Evolutionary conservation across 2,797 vertebrate species (phyloP).

Genomic region (Galagoides demidoff): DNA sequence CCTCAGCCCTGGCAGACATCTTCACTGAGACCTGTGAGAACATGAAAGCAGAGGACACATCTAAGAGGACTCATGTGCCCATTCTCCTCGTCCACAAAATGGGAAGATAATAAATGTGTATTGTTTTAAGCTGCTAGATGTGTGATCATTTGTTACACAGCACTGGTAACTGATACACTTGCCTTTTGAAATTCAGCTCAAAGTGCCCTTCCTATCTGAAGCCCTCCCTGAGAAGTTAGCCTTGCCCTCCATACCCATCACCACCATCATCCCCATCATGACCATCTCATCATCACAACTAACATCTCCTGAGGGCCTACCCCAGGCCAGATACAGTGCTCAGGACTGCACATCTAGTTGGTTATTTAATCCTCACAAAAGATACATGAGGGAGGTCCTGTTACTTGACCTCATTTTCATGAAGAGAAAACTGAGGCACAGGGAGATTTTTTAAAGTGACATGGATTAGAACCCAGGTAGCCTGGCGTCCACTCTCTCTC

Average conservation of each 20-base stretch:
- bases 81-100: neutral
- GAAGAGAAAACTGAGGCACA: neutral
- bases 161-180: neutral
- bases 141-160: neutral
- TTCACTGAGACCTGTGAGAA: neutral
- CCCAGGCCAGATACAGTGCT: neutral
- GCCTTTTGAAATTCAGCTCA: neutral
- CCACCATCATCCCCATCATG: neutral
- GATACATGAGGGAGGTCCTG: neutral
- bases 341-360: neutral
- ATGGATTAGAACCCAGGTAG: neutral
- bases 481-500: neutral
- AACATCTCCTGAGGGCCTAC: neutral
- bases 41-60: neutral
- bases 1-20: no score
- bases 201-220: neutral
- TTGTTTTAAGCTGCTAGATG: neutral
- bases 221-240: neutral
- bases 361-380: neutral
- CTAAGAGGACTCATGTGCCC: neutral
- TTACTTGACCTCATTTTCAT: neutral
- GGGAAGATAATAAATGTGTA: neutral
- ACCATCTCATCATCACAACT: neutral
- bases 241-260: neutral
- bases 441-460: neutral